Percentiles rank a stretch among this genome's conserved stretches.
Conservation (phyloP, 2,113 vertebrate species). For the Halichoerus grypus region DNA sequence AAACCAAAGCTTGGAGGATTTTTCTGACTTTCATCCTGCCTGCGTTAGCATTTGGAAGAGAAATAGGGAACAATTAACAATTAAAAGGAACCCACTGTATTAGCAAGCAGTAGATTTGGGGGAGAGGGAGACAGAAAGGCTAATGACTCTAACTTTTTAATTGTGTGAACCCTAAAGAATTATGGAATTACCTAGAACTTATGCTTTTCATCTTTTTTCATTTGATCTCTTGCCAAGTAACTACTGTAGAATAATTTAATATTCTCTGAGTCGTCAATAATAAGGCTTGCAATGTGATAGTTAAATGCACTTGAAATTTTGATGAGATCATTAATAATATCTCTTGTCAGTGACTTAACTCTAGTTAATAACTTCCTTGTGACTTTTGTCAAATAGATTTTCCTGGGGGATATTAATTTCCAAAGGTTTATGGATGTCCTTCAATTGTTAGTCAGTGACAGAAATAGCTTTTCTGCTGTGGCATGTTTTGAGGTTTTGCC, state of each 20-base stretch:
- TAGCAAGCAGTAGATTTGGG: slow-evolving; percentile 39
- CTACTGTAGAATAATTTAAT: slow-evolving; percentile 84
- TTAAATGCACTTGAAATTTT: slow-evolving; percentile 87
- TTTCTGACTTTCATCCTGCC: slow-evolving; percentile 65
- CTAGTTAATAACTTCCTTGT: slow-evolving; percentile 88
- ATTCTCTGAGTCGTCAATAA: slow-evolving; percentile 85
- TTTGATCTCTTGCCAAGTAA: slow-evolving; percentile 86
- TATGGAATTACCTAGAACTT: slow-evolving; percentile 83
- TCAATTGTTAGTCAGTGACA: slow-evolving; percentile 84
- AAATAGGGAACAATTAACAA: slow-evolving; percentile 64
- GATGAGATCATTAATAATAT: slow-evolving; percentile 87
- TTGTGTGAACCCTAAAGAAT: slow-evolving; percentile 80
- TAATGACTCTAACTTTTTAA: slow-evolving; percentile 71
- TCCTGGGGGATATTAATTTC: slow-evolving; percentile 78
- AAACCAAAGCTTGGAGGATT: slow-evolving; percentile 64
- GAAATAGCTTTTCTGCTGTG: slow-evolving; percentile 83
- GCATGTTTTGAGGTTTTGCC: slow-evolving; percentile 85
- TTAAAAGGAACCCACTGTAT: slow-evolving; percentile 22
- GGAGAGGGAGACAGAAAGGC: slow-evolving; percentile 72
- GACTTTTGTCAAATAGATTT: slow-evolving; percentile 85
- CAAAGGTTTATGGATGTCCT: slow-evolving; percentile 85
- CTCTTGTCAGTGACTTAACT: slow-evolving; percentile 87
- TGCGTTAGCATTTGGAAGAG: slow-evolving; percentile 69
- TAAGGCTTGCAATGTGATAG: slow-evolving; percentile 83
- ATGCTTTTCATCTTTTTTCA: slow-evolving; percentile 84